phyloP scores from a whole-genome alignment of 2,797 vertebrate species.

The Huso huso region DNA sequence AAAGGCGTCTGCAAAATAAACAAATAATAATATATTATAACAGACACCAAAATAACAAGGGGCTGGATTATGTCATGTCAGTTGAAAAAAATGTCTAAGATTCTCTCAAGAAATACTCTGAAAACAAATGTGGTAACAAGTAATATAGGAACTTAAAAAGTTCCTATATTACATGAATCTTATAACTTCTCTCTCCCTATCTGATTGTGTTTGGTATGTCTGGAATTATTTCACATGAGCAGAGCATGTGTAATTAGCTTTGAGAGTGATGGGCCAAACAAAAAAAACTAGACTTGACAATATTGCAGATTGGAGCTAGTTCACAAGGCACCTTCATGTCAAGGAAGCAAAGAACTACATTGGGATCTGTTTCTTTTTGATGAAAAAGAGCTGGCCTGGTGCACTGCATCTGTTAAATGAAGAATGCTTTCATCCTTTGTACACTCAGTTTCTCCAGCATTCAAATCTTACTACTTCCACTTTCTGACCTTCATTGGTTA shows the following conservation, averaged over 20 bases:
- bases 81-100: too few relatives aligned
- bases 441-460: neutral
- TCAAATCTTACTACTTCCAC: neutral
- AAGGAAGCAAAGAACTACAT: too few relatives aligned
- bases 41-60: too few relatives aligned
- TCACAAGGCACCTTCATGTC: neutral
- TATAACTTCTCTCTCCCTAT: neutral
- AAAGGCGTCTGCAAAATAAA: too few relatives aligned
- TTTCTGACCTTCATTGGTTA: neutral
- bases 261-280: conserved; percentile 19
- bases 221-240: conserved; percentile 26
- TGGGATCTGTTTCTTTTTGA: neutral
- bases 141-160: too few relatives aligned
- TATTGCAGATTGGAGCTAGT: neutral
- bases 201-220: neutral
- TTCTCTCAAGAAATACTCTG: too few relatives aligned
- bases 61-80: too few relatives aligned
- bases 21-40: too few relatives aligned
- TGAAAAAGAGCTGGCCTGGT: neutral
- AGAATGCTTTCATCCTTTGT: neutral
- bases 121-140: too few relatives aligned
- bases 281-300: conserved; percentile 22
- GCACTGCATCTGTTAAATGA: neutral
- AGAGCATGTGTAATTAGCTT: conserved; percentile 36
- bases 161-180: too few relatives aligned